Evolutionary conservation across 2,888 invertebrate genomes (phyloP).

Genomic region (Acronicta leporina): DNA sequence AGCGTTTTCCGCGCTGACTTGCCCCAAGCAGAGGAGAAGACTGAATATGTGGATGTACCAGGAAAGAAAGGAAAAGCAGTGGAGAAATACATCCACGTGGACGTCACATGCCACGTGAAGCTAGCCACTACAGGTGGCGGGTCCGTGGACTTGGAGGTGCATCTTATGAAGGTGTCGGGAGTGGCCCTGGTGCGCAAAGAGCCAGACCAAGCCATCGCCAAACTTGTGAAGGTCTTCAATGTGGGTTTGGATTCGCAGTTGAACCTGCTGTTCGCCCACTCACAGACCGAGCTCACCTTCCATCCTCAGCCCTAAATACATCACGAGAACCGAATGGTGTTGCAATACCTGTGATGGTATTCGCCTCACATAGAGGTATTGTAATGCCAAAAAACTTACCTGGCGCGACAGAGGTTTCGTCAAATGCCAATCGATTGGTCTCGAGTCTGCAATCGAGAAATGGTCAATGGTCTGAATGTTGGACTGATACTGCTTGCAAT

Average conservation of each 20-base stretch:
- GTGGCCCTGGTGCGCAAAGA: conserved; percentile 91
- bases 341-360: conserved; percentile 65
- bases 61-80: conserved; percentile 86
- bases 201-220: conserved; percentile 87
- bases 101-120: conserved; percentile 91
- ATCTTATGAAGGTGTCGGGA: conserved; percentile 91
- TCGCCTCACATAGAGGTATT: conserved; percentile 62
- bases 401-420: conserved; percentile 84
- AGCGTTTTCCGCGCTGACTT: conserved; percentile 91
- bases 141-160: conserved; percentile 88
- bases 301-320: conserved; percentile 86
- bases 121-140: conserved; percentile 89
- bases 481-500: conserved; percentile 57
- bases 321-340: conserved; percentile 74
- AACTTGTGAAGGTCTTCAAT: conserved; percentile 90
- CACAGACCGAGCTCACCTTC: conserved; percentile 91
- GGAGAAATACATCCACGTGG: conserved; percentile 91
- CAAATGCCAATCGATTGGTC: conserved; percentile 80
- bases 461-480: conserved; percentile 55
- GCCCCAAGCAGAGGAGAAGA: conserved; percentile 91
- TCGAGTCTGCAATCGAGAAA: conserved; percentile 77
- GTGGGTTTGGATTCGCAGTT: conserved; percentile 92
- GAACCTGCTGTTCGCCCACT: conserved; percentile 90
- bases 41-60: conserved; percentile 88
- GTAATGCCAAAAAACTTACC: conserved; percentile 76